Evolutionary conservation across 2,113 vertebrate genomes (phyloP).

Genomic region (Ellobius talpinus): DNA sequence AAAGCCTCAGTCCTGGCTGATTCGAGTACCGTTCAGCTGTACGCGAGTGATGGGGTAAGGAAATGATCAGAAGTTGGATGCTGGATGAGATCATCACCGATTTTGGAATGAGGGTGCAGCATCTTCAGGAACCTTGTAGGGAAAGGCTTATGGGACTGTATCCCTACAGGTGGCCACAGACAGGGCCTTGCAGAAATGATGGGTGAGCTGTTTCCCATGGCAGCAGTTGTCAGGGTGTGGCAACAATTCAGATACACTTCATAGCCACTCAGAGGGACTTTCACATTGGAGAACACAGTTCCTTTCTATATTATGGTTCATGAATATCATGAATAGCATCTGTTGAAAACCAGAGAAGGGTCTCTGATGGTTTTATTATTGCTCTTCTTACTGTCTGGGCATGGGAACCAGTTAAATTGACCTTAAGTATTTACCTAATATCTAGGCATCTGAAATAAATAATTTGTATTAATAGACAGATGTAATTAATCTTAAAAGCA

Average conservation of each 20-base stretch:
- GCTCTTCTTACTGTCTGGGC: background rate
- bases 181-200: background rate
- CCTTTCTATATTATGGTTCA: background rate
- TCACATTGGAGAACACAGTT: background rate
- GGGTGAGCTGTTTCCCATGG: background rate
- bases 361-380: background rate
- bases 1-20: background rate
- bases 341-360: background rate
- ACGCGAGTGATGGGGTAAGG: background rate
- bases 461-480: background rate
- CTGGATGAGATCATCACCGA: background rate
- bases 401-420: background rate
- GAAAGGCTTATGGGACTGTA: background rate
- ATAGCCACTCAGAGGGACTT: background rate
- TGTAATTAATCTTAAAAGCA: background rate
- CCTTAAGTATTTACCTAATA: no score
- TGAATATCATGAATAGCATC: background rate
- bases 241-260: background rate
- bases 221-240: accelerated
- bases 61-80: background rate
- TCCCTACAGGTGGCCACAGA: accelerated
- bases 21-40: background rate
- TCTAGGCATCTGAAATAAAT: background rate
- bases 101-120: background rate
- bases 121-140: background rate